Conservation (phyloP, 2,113 vertebrate genomes). For the Prietella phreatophila region DNA sequence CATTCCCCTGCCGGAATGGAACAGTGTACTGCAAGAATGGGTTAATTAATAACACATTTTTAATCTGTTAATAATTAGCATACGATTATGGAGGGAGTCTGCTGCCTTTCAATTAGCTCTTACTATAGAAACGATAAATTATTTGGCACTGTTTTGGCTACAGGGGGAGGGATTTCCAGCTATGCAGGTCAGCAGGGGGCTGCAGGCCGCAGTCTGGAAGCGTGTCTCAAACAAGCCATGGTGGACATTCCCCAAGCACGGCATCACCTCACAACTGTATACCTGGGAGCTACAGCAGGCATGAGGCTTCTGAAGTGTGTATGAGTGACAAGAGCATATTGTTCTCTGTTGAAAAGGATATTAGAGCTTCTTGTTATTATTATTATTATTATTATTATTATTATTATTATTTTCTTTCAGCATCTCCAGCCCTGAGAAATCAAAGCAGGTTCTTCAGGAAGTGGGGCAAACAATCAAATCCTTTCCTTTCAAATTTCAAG, state of each 20-base stretch:
- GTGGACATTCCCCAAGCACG: constrained; percentile 68
- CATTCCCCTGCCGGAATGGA: no score
- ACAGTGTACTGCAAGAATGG: no score
- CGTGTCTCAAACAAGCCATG: constrained; percentile 75
- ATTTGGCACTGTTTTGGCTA: not conserved
- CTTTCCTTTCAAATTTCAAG: constrained; percentile 77
- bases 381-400: no score
- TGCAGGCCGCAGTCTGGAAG: constrained; percentile 64
- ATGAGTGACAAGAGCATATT: not conserved
- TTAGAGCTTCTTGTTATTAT: not conserved
- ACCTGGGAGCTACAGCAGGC: constrained; percentile 85
- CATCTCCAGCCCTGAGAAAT: constrained; percentile 61
- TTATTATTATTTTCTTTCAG: constrained; percentile 61
- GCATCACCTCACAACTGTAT: constrained; percentile 71
- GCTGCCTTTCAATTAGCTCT: not conserved
- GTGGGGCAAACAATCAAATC: constrained; percentile 71
- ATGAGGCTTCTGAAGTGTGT: constrained; percentile 82
- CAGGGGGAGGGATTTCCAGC: constrained; percentile 73
- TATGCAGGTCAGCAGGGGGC: constrained; percentile 63
- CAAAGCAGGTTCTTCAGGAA: constrained; percentile 70
- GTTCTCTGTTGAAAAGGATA: not conserved
- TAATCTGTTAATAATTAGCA: not conserved
- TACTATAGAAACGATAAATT: not conserved
- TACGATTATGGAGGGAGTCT: not conserved
- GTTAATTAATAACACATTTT: not conserved